Evolutionary conservation across 2,113 vertebrate genomes (phyloP).

Genomic region (Rutilus rutilus): DNA sequence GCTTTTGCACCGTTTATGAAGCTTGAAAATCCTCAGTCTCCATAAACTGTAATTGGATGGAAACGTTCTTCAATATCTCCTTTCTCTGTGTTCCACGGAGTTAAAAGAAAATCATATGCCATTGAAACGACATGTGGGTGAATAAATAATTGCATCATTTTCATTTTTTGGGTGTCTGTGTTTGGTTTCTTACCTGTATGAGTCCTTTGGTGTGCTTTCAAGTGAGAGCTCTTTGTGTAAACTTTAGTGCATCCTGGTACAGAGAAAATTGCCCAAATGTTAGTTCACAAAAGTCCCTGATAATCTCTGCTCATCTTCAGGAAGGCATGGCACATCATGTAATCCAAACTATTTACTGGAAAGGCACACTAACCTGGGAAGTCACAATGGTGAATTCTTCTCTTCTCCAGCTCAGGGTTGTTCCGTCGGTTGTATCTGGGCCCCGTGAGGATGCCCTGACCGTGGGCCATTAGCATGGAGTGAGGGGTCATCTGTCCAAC

Average conservation of each 20-base stretch:
- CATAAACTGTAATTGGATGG: neutral
- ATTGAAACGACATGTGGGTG: neutral
- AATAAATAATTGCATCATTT: neutral
- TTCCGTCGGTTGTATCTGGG: slow-evolving; percentile 88
- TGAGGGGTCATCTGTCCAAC: slow-evolving; percentile 72
- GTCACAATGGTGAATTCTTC: slow-evolving; percentile 89
- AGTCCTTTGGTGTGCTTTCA: slow-evolving; percentile 92
- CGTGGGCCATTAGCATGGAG: slow-evolving; percentile 77
- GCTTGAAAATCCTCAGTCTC: neutral
- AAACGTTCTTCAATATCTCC: neutral
- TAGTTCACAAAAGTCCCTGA: neutral
- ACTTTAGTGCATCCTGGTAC: slow-evolving; percentile 87
- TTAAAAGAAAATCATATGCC: neutral
- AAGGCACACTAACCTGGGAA: slow-evolving; percentile 77
- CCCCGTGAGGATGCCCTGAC: slow-evolving; percentile 79
- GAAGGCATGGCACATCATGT: neutral
- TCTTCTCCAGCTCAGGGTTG: slow-evolving; percentile 93
- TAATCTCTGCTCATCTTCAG: neutral
- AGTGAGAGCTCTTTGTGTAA: slow-evolving; percentile 94
- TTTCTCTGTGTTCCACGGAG: neutral
- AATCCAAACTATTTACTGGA: neutral
- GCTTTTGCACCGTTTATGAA: neutral
- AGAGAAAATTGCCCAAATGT: slow-evolving; percentile 29
- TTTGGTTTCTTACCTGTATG: slow-evolving; percentile 83
- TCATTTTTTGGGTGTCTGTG: neutral